A percentile compares a stretch with the other conserved stretches of the same genome.
phyloP scores from a whole-genome alignment of 1,140 invertebrate species.

The Euschistus heros region DNA sequence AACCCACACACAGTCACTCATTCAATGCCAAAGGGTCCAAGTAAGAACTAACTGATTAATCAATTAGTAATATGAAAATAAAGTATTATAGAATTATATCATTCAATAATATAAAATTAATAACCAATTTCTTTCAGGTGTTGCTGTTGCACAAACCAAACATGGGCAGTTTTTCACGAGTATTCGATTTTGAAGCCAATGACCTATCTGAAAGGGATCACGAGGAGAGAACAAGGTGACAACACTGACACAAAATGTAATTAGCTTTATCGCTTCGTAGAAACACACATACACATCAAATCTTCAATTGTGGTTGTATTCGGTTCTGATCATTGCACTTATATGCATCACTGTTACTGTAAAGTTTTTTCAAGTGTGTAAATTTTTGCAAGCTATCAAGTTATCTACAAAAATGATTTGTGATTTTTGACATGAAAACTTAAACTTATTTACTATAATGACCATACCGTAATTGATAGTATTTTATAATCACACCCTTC shows the following conservation, averaged over 20 bases:
- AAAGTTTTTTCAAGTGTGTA: too few relatives aligned
- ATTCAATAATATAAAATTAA: too few relatives aligned
- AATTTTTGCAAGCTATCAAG: too few relatives aligned
- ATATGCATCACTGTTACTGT: too few relatives aligned
- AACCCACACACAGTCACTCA: slow-evolving; percentile 85
- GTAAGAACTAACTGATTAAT: slow-evolving; percentile 36
- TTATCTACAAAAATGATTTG: too few relatives aligned
- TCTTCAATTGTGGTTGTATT: background rate
- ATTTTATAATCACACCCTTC: too few relatives aligned
- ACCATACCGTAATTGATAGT: too few relatives aligned
- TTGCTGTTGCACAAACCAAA: slow-evolving; percentile 78
- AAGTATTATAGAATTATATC: too few relatives aligned
- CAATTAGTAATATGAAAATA: too few relatives aligned
- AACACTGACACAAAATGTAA: slow-evolving; percentile 30
- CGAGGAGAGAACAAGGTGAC: slow-evolving; percentile 59
- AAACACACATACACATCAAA: background rate
- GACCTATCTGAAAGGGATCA: slow-evolving; percentile 50
- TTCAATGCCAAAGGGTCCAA: slow-evolving; percentile 87
- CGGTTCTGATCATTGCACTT: background rate
- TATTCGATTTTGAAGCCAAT: slow-evolving; percentile 81
- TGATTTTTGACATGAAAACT: too few relatives aligned
- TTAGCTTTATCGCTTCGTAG: slow-evolving; percentile 18
- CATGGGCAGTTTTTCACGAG: slow-evolving; percentile 77
- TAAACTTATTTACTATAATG: too few relatives aligned
- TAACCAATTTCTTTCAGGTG: slow-evolving; percentile 44